phyloP scores from a whole-genome alignment of 2,797 vertebrate species.

The Neostethus bicornis region DNA sequence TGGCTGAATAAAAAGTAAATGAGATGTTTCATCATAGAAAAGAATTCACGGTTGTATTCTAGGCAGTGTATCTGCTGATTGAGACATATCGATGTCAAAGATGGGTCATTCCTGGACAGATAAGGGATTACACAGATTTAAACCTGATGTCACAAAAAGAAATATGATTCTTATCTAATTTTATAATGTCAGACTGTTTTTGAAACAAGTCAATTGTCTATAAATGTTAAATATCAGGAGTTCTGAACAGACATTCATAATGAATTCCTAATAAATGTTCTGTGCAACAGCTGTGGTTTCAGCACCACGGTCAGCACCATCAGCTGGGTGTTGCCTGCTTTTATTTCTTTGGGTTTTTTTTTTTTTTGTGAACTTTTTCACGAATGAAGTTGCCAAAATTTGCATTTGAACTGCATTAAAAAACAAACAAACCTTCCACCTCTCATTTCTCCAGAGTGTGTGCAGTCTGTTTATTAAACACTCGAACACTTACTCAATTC shows the following conservation, averaged over 20 bases:
- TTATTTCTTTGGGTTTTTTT: too few species aligned
- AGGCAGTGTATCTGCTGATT: too few species aligned
- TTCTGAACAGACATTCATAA: constrained; percentile 1
- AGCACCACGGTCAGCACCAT: constrained; percentile 33
- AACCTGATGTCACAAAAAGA: too few species aligned
- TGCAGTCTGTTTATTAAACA: constrained; percentile 26
- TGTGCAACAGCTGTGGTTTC: constrained; percentile 25
- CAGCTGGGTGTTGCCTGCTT: constrained; percentile 2
- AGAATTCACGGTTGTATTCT: too few species aligned
- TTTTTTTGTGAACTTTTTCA: too few species aligned
- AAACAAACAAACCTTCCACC: constrained; percentile 9
- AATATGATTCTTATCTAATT: constrained; percentile 11
- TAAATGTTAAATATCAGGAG: constrained; percentile 7
- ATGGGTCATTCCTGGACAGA: too few species aligned
- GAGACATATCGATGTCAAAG: too few species aligned
- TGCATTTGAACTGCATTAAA: background rate
- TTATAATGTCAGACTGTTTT: constrained; percentile 28
- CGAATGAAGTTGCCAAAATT: constrained; percentile 9
- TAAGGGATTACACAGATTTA: too few species aligned
- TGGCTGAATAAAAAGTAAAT: background rate
- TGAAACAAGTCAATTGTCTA: constrained; percentile 19
- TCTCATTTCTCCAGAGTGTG: constrained; percentile 2
- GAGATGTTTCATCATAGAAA: too few species aligned
- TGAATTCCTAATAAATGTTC: background rate
- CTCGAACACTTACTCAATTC: constrained; percentile 18